Evolutionary conservation across 2,797 vertebrate species (phyloP), one percentile per base, ranked within the genome.

Genomic region (Sternarchorhynchus goeldii): DNA sequence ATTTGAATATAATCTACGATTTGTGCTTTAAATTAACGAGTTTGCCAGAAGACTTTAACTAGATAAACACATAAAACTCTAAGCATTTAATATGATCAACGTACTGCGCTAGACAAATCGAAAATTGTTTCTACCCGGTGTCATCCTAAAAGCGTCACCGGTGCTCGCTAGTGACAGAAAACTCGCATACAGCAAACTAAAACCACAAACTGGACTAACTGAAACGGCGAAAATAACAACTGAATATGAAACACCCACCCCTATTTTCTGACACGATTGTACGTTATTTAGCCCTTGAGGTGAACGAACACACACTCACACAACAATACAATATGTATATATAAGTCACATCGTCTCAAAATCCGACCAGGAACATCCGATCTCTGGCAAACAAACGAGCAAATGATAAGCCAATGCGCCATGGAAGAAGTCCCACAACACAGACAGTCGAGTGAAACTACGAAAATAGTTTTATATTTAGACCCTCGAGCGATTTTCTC

Each of bases 241-340:
- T 86, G 89, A 86, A 89, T 62, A 53, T 39, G 76, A 82, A 79
- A 64, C 76, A 87, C 80, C 81, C 83, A 81, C 65, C 34, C 73
- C 69, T 73, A 60, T 45, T 36, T 68, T 41, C 45, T 67, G 45
- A 75, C 65, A 58, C 66, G 77, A 79, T 71, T 72, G 81, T 63
- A 83, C 85, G 85, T 88, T 87, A 85, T 88, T 90, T 84, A 88
- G 76, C 82, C 80, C 83, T 88, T 84, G 73, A 84, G 85, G 78
- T 66, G 66, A 84, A 84, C 83, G 83, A 21, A 71, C 56, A 79
- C 64, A 63, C 55, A 66, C 62, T 55, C 34, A 79, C 31, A 69
- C 70, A 74, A 77, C 59, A 66, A 32, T 63, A 17, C 57, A 65
- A 62, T 53, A 64, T 64, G 60, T 31, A 75, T 64, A 65, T 31